These are phyloP conservation scores for Austrolebias charrua DNA, from an alignment of 2,797 vertebrate species.

Conservation along the genomic window DNA sequence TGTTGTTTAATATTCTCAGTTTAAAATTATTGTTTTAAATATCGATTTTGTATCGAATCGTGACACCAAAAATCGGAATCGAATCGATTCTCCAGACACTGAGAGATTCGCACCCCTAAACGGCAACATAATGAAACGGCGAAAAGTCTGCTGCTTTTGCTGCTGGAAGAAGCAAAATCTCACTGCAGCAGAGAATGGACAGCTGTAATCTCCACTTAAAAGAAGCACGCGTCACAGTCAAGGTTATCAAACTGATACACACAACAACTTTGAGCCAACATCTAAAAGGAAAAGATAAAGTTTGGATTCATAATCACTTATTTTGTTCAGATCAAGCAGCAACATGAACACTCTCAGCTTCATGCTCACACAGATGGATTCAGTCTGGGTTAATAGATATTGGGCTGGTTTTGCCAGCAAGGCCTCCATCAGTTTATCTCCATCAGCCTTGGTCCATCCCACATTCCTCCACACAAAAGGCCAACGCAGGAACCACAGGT, in stretches of 20 bases:
- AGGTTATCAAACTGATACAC: conserved; percentile 63
- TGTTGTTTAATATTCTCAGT: no score
- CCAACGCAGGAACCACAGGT: conserved; percentile 45
- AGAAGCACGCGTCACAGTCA: conserved; percentile 52
- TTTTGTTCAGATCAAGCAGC: conserved; percentile 32
- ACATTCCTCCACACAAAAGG: conserved; percentile 70
- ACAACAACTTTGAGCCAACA: conserved; percentile 54
- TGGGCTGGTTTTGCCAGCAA: conserved; percentile 44
- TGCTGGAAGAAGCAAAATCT: conserved; percentile 13
- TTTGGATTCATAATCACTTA: conserved; percentile 30
- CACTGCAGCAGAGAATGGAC: conserved; percentile 5
- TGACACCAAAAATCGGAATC: no score
- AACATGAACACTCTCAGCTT: conserved; percentile 9
- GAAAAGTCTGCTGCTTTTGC: conserved; percentile 27
- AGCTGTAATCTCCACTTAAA: conserved; percentile 51
- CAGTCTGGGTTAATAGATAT: conserved; percentile 68
- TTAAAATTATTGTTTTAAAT: no score
- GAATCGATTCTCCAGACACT: no score
- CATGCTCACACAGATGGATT: conserved; percentile 37
- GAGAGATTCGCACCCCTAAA: no score
- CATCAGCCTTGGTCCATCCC: conserved; percentile 58
- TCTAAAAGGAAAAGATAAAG: conserved; percentile 53
- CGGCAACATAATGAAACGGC: conserved; percentile 26
- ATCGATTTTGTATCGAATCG: no score
- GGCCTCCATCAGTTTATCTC: conserved; percentile 63